Evolutionary conservation across 1,140 invertebrate genomes (phyloP), one percentile per base, ranked within the genome.

Genomic region (Drosophila saltans): DNA sequence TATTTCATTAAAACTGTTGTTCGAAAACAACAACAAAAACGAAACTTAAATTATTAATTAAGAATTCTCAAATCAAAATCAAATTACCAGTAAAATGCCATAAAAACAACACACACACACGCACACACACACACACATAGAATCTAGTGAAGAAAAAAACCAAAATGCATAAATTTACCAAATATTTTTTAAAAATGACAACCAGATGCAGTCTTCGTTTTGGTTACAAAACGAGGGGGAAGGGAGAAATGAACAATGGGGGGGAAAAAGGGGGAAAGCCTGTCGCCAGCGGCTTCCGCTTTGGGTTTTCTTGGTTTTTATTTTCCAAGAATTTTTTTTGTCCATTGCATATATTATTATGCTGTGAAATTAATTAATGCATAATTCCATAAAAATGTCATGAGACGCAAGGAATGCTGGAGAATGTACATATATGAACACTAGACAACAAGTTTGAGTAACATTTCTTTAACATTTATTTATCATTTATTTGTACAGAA

Each of bases 41-140:
- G 26, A 59, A 59, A 24, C 24, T 63, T 52, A 52, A 40, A 63
- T 63, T 63, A 63, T 63, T 63, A 63, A 63, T 63, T 63, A 63
- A 63, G 21, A 63, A 63, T 63, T 63, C 60, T 63, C 60, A 63
- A 63, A 63, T 63, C 39, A 63, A 63, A 63, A 63, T 63, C 60
- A 63, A 63, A 63, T 63, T 63, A 63, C 60, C 10, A 63, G 43
- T 48, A 63, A 59, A 59, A 59, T 59, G 36, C 57, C 57, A 59
- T 59, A 59, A 59, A 59, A 39, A 30, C 45, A 52, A 52, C 45
- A 52, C 45, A 52, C 21, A 10, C 21, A 52, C 45, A 48, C 6
- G 24, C 11, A 52, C 7, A 48, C 45, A 48, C 45, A 16, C 16
- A 39, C 36, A 30, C 28, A 30, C 36, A n/a, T n/a, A 48, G 10